A percentile compares a stretch with the other conserved stretches of the same genome.
Evolutionary conservation across 2,797 vertebrate genomes (phyloP).

Genomic region (Coreius guichenoti): DNA sequence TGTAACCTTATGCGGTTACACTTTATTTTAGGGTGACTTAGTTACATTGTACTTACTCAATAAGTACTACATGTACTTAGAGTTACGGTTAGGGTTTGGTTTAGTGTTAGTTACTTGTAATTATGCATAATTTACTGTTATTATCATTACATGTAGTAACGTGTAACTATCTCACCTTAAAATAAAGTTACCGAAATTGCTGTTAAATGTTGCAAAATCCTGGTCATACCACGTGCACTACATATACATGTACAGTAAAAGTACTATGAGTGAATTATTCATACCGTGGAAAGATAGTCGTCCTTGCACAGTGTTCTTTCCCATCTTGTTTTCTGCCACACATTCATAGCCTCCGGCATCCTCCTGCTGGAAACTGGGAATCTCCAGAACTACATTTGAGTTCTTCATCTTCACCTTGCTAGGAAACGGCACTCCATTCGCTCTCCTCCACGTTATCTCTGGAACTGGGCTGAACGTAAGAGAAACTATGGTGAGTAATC

Average conservation of each 20-base stretch:
- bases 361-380: slow-evolving; percentile 94
- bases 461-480: slow-evolving; percentile 85
- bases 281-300: slow-evolving; percentile 87
- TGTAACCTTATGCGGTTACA: too few species aligned
- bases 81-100: too few species aligned
- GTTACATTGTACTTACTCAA: neutral
- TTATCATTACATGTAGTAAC: too few species aligned
- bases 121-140: too few species aligned
- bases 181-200: too few species aligned
- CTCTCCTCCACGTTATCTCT: slow-evolving; percentile 87
- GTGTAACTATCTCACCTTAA: too few species aligned
- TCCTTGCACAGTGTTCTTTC: slow-evolving; percentile 89
- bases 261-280: neutral
- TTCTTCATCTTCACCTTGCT: slow-evolving; percentile 91
- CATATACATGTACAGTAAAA: neutral
- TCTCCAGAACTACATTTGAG: slow-evolving; percentile 90
- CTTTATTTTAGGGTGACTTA: too few species aligned
- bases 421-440: slow-evolving; percentile 80
- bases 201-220: neutral
- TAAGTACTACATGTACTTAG: neutral
- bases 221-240: neutral
- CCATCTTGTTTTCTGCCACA: slow-evolving; percentile 91
- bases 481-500: slow-evolving; percentile 6
- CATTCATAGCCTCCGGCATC: slow-evolving; percentile 94
- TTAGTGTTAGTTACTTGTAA: too few species aligned